Conservation (phyloP, 2,888 invertebrate species). For the Drosophila parthenogenetica region DNA sequence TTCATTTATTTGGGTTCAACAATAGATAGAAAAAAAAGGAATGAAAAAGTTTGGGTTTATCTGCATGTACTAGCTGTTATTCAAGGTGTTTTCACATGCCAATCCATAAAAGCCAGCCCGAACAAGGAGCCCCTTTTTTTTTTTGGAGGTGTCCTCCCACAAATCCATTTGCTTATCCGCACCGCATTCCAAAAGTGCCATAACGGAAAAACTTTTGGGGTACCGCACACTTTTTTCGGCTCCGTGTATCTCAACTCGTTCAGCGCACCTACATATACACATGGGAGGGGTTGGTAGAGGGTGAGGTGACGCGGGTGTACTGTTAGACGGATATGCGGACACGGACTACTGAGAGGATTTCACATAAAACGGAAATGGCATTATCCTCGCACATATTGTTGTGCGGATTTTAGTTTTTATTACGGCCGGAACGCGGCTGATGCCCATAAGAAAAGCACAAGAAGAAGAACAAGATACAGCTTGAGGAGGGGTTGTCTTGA, state of each 20-base stretch:
- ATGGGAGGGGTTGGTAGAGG: not conserved
- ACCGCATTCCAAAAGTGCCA: slow-evolving; percentile 64
- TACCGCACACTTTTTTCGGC: slow-evolving; percentile 62
- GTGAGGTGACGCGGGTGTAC: not conserved
- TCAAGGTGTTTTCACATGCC: slow-evolving; percentile 27
- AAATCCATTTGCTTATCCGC: slow-evolving; percentile 56
- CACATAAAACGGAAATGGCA: slow-evolving; percentile 81
- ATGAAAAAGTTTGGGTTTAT: slow-evolving; percentile 23
- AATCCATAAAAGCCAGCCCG: slow-evolving; percentile 69
- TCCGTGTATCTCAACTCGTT: slow-evolving; percentile 66
- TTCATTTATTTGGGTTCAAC: slow-evolving; percentile 23
- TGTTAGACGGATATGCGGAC: slow-evolving; percentile 54
- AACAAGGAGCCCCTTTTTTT: not conserved
- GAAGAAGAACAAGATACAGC: not conserved
- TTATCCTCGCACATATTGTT: slow-evolving; percentile 81
- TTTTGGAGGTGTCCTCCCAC: not conserved
- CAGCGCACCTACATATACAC: slow-evolving; percentile 54
- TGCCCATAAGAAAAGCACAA: slow-evolving; percentile 61
- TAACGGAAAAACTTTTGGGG: slow-evolving; percentile 62
- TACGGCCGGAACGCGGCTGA: slow-evolving; percentile 71
- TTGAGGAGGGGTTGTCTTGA: slow-evolving; percentile 15
- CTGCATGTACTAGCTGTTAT: slow-evolving; percentile 24
- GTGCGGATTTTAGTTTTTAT: slow-evolving; percentile 81
- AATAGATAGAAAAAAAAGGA: slow-evolving; percentile 5
- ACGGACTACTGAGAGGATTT: slow-evolving; percentile 74